These are phyloP conservation scores for Lasioglossum leucozonium DNA, from an alignment of 2,888 invertebrate species.

Conservation along the genomic window DNA sequence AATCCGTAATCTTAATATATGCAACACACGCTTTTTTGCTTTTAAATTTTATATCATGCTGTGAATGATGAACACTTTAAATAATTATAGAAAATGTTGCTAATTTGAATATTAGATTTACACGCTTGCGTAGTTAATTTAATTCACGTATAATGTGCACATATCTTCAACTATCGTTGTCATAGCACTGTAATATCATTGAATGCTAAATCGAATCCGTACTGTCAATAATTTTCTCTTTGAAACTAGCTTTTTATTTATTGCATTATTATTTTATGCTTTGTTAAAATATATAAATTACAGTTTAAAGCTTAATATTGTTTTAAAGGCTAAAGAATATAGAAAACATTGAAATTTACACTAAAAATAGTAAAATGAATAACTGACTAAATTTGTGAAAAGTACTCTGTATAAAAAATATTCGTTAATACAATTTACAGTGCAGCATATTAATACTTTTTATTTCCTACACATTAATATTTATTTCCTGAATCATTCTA, in stretches of 20 bases:
- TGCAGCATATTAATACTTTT: slow-evolving; percentile 25
- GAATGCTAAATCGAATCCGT: slow-evolving; percentile 37
- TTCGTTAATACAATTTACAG: slow-evolving; percentile 20
- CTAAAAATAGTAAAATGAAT: slow-evolving; percentile 11
- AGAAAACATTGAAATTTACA: slow-evolving; percentile 4
- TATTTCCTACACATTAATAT: slow-evolving; percentile 12
- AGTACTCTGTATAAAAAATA: not conserved
- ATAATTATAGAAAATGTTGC: slow-evolving; percentile 28
- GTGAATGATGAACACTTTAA: slow-evolving; percentile 25
- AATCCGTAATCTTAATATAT: slow-evolving; percentile 30
- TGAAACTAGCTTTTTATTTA: slow-evolving; percentile 36
- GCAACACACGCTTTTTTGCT: slow-evolving; percentile 49
- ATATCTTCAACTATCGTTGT: slow-evolving; percentile 34
- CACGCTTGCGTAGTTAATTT: slow-evolving; percentile 49
- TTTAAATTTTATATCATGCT: slow-evolving; percentile 26
- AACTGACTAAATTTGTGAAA: slow-evolving; percentile 19
- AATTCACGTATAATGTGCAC: slow-evolving; percentile 42
- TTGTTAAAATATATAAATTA: slow-evolving; percentile 27
- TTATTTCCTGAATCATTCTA: not conserved
- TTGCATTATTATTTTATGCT: slow-evolving; percentile 46
- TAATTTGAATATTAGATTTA: slow-evolving; percentile 32
- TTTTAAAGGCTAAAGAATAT: not conserved
- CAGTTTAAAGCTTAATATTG: slow-evolving; percentile 7
- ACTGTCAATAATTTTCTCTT: slow-evolving; percentile 41
- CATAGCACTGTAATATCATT: slow-evolving; percentile 31